Conservation (phyloP, 2,797 vertebrate genomes). For the Rhinella marina region DNA sequence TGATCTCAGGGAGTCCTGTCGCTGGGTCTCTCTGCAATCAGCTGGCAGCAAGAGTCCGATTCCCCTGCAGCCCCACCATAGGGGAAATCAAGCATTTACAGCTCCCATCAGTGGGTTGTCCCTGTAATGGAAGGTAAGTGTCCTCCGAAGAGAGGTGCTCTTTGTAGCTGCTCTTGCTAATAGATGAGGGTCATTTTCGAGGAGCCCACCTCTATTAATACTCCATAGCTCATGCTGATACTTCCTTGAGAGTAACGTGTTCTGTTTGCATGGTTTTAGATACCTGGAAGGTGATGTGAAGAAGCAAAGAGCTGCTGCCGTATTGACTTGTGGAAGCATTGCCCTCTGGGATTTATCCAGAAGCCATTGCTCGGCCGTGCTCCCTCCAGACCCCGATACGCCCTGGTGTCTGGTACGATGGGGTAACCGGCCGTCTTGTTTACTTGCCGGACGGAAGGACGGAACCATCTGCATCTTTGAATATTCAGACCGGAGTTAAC, state of each 20-base stretch:
- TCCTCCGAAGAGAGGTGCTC: not conserved
- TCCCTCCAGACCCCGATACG: conserved; percentile 62
- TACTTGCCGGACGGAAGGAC: conserved; percentile 71
- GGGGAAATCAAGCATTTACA: not conserved
- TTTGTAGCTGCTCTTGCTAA: not conserved
- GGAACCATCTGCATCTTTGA: conserved; percentile 72
- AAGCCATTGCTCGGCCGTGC: conserved; percentile 66
- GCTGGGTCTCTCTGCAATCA: too few relatives aligned
- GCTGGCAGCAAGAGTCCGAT: not conserved
- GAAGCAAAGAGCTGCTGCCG: conserved; percentile 64
- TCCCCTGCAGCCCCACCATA: not conserved
- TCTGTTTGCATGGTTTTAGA: conserved; percentile 58
- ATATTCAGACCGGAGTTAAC: conserved; percentile 43
- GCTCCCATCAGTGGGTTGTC: not conserved
- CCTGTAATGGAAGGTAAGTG: not conserved
- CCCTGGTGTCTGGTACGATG: conserved; percentile 75
- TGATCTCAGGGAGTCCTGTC: too few relatives aligned
- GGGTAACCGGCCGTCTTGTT: conserved; percentile 64
- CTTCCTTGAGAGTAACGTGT: not conserved
- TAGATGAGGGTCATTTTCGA: not conserved
- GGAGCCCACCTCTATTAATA: not conserved
- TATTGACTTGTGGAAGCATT: conserved; percentile 73
- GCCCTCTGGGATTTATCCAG: conserved; percentile 74
- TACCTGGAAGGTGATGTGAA: conserved; percentile 76
- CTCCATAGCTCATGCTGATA: not conserved